Evolutionary conservation across 2,113 vertebrate genomes (phyloP).

Genomic region (Phylloscopus trochilus): DNA sequence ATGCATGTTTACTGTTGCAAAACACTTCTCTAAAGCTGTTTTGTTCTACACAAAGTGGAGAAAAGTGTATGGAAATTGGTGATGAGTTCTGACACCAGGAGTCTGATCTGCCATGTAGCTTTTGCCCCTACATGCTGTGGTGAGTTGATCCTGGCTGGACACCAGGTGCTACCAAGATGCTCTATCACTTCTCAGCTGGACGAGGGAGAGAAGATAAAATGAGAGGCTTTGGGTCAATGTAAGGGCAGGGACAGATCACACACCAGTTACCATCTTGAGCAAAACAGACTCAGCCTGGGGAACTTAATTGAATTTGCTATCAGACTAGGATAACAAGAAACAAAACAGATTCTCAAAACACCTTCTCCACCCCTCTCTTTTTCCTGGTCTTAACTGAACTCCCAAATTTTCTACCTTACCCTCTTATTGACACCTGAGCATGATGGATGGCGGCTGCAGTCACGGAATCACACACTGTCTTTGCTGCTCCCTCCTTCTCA

Average conservation of each 20-base stretch:
- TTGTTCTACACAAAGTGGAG: neutral
- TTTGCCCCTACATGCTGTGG: neutral
- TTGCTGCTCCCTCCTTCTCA: neutral
- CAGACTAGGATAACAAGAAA: neutral
- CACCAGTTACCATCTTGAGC: neutral
- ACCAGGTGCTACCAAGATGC: neutral
- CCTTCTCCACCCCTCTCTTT: neutral
- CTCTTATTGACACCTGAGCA: neutral
- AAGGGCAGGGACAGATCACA: too few species aligned
- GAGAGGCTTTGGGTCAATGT: neutral
- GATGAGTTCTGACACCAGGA: neutral
- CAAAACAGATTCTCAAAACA: neutral
- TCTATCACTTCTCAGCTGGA: too few species aligned
- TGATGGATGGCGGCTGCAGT: neutral
- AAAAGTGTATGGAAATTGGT: neutral
- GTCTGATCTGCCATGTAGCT: neutral
- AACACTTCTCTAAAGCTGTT: neutral
- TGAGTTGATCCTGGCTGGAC: neutral
- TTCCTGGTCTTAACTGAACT: neutral
- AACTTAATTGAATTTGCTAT: neutral
- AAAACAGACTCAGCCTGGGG: neutral
- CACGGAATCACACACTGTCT: neutral
- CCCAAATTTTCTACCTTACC: neutral
- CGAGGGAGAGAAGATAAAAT: neutral
- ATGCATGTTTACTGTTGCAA: neutral